Evolutionary conservation across 2,113 vertebrate genomes (phyloP), one percentile per base, ranked within the genome.

Genomic region (Phylloscopus trochiloides): DNA sequence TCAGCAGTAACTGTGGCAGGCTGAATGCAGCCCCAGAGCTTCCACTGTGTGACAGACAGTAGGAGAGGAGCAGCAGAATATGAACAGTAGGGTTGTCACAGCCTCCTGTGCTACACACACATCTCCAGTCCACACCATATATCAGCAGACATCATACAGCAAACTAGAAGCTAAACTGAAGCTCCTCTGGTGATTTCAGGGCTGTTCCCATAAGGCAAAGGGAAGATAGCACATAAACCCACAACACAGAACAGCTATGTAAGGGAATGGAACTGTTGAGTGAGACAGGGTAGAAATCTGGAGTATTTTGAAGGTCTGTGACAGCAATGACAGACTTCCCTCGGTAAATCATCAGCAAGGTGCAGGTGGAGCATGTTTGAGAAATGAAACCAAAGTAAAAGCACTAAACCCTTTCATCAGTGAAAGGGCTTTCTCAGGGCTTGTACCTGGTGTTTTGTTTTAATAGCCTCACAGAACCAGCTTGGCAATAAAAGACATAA

Each of bases 1-100:
- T 55, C 29, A 73, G 71, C 65, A 83, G 24, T 32, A 25, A 8
- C 34, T n/a, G 24, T 6, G 43, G 78, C 58, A 58, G 72, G 58
- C 67, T 76, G 75, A 66, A 57, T 4, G 38, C 59, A 94, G 55
- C 42, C 62, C 45, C 70, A 59, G 32, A 0, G 4, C 24, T 52
- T 47, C 31, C 54, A 12, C 5, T 36, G 17, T 0, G 0, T 9
- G 32, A 17, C 48, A 67, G 6, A 11, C 12, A 45, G 77, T 4
- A 25, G 50, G 47, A 76, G 50, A 57, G 18, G 54, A 55, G 45
- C 48, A 68, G 52, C 21, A 10, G 18, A 29, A 63, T 5, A 18
- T 0, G 4, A 29, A 5, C 0, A 0, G 36, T 48, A 34, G 15
- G 21, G 28, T 29, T 67, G 72, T 48, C 43, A 43, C 61, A 38